These are phyloP conservation scores for Sinocyclocheilus maitianheensis DNA, from an alignment of 2,113 vertebrate genomes.

Conservation along the genomic window DNA sequence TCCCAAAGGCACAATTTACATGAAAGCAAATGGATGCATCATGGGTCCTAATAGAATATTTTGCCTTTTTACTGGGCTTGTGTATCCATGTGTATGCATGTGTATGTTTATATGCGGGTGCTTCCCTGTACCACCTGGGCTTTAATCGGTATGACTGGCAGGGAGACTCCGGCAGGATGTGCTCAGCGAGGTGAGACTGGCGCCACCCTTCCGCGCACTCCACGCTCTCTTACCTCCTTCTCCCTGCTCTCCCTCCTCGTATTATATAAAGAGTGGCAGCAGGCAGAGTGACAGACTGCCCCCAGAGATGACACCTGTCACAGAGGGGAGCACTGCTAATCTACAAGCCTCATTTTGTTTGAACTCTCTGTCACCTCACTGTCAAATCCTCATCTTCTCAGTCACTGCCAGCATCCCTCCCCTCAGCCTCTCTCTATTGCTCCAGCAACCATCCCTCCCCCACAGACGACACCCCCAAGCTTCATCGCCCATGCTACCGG, in stretches of 20 bases:
- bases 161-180: constrained; percentile 65
- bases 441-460: constrained; percentile 55
- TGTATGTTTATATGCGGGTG: constrained; percentile 44
- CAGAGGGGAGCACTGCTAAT: constrained; percentile 89
- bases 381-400: constrained; percentile 94
- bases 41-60: constrained; percentile 48
- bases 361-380: constrained; percentile 93
- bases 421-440: constrained; percentile 60
- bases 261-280: constrained; percentile 95
- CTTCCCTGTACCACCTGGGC: constrained; percentile 64
- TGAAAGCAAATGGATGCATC: constrained; percentile 37
- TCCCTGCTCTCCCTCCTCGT: constrained; percentile 73
- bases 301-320: constrained; percentile 99
- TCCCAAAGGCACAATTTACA: constrained; percentile 31
- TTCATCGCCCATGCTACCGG: constrained; percentile 50
- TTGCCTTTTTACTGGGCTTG: constrained; percentile 41
- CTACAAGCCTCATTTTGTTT: constrained; percentile 99
- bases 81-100: not conserved
- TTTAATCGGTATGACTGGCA: constrained; percentile 72
- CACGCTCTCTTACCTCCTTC: constrained; percentile 56
- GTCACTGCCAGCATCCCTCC: constrained; percentile 84
- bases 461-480: constrained; percentile 48
- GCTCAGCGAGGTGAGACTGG: constrained; percentile 70
- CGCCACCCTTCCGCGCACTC: constrained; percentile 67
- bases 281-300: constrained; percentile 96